These are phyloP conservation scores for Serranus cabrilla DNA, from an alignment of 2,797 vertebrate genomes.

Conservation along the genomic window DNA sequence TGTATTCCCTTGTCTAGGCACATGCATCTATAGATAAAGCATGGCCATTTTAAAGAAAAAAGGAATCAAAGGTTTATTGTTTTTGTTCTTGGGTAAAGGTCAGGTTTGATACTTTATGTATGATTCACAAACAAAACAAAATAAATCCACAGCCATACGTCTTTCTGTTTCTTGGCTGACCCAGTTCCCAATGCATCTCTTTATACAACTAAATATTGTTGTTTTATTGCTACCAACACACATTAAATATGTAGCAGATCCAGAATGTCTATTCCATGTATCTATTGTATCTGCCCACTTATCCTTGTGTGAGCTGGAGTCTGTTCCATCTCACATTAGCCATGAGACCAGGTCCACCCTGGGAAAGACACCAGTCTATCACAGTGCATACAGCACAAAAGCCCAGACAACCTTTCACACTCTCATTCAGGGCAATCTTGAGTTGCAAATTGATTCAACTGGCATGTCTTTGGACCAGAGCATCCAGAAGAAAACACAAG, in stretches of 20 bases:
- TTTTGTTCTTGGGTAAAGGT: neutral
- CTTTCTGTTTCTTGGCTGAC: neutral
- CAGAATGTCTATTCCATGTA: neutral
- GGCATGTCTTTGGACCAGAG: neutral
- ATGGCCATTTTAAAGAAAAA: neutral
- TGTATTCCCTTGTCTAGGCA: neutral
- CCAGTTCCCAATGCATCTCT: neutral
- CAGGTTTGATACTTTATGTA: neutral
- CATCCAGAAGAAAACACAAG: neutral
- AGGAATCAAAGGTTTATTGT: neutral
- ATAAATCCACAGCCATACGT: neutral
- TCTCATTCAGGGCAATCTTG: neutral
- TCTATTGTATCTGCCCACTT: neutral
- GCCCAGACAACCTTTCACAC: constrained; percentile 3
- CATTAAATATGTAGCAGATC: neutral
- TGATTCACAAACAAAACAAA: neutral
- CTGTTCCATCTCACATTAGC: neutral
- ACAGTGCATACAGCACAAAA: neutral
- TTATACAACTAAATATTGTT: neutral
- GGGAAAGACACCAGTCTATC: neutral
- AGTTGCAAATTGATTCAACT: neutral
- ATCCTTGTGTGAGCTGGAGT: neutral
- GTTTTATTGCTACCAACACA: neutral
- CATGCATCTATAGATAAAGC: neutral
- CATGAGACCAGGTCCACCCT: fast-evolving